Percentiles rank a stretch among this genome's conserved stretches.
These are phyloP conservation scores for Cyaniris semiargus DNA, from an alignment of 2,888 invertebrate genomes.

Conservation along the genomic window DNA sequence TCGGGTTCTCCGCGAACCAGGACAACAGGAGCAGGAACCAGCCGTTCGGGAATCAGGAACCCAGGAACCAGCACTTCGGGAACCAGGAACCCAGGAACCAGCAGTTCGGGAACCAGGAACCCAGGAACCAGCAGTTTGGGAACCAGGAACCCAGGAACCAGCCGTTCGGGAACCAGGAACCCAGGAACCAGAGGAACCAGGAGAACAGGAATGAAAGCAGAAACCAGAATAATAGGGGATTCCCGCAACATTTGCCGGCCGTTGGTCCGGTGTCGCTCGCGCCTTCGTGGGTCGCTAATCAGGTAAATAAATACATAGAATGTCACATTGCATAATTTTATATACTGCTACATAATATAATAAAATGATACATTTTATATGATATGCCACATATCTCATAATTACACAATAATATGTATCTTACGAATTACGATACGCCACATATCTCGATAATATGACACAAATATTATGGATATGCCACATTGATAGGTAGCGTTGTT, in stretches of 20 bases:
- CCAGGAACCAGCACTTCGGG: conserved; percentile 45
- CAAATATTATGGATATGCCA: too few species aligned
- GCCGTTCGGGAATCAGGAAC: conserved; percentile 30
- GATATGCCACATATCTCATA: too few species aligned
- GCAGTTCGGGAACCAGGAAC: conserved; percentile 38
- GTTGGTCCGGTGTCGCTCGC: conserved; percentile 49
- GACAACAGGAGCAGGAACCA: conserved; percentile 34
- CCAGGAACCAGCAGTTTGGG: conserved; percentile 33
- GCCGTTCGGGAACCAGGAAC: conserved; percentile 31
- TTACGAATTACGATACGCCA: too few species aligned
- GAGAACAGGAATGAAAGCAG: conserved; percentile 26
- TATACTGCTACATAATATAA: neutral
- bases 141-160: conserved; percentile 36
- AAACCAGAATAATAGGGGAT: conserved; percentile 35
- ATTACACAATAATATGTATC: too few species aligned
- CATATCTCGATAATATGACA: too few species aligned
- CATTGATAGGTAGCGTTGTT: too few species aligned
- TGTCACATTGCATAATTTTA: neutral
- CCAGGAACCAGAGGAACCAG: conserved; percentile 44
- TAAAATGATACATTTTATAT: too few species aligned
- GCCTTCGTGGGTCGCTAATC: conserved; percentile 56
- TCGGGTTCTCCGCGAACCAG: conserved; percentile 38
- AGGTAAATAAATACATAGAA: conserved; percentile 40
- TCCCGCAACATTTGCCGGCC: conserved; percentile 59
- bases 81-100: conserved; percentile 44